Percentiles rank a stretch among this genome's conserved stretches.
Evolutionary conservation across 2,888 invertebrate species (phyloP).

Genomic region (Aphodius sticticus): DNA sequence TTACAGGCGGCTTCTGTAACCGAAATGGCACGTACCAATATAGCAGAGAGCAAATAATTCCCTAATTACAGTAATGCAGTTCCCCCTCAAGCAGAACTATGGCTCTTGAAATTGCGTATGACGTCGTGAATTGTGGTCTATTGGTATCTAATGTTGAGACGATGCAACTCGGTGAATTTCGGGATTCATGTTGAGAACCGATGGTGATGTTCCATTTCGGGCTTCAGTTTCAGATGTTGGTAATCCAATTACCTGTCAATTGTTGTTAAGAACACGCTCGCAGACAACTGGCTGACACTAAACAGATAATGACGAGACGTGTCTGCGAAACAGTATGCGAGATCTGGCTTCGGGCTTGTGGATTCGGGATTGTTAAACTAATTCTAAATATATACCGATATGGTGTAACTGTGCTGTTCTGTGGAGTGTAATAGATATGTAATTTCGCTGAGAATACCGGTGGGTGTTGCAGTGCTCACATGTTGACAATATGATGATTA

Average conservation of each 20-base stretch:
- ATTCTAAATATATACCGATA: not conserved
- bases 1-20: not conserved
- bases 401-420: not conserved
- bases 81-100: not conserved
- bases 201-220: not conserved
- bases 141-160: not conserved
- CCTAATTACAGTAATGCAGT: not conserved
- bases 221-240: not conserved
- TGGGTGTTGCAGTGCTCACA: too few species aligned
- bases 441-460: not conserved
- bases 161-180: not conserved
- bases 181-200: not conserved
- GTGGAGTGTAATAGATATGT: not conserved
- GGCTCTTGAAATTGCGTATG: not conserved
- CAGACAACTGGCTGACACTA: not conserved
- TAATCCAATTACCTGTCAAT: constrained; percentile 4
- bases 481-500: too few species aligned
- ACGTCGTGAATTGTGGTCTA: not conserved
- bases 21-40: not conserved
- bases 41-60: not conserved
- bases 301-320: not conserved
- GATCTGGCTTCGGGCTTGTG: not conserved
- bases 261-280: not conserved
- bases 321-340: not conserved
- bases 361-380: not conserved